Base-by-base conservation (phyloP, 2,888 invertebrate species). In the Plemyria rubiginata region DNA sequence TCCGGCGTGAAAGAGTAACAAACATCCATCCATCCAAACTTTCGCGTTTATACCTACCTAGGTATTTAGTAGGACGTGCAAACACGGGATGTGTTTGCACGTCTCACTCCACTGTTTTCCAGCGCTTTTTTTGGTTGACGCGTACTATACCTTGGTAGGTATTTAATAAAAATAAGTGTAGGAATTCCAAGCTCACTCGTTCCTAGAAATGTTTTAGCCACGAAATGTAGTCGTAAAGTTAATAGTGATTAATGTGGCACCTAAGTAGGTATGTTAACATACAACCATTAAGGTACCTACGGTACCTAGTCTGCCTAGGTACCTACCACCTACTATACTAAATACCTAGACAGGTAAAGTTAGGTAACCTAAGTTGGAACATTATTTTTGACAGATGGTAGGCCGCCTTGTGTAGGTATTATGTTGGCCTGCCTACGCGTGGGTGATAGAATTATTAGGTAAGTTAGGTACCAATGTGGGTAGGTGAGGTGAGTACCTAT, bases 381-480 rank as follows among this genome's bases (percentile, higher is more conserved):
- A 62, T 65, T 65, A 65, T 62, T 62, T 67, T 22, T 62, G 62
- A 60, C 65, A 65, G 58, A 54, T 60, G 57, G 62, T 50, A 57
- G 16, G 46, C 12, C 1, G 6, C 5, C 13, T n/a, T n/a, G n/a
- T 45, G n/a, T 52, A 64, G 54, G 54, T 62, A 60, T 65, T 59
- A 62, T 60, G 60, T 64, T 54, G 53, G 53, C 16, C 55, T 46
- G 56, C 60, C 54, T 59, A 46, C 11, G 65, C 60, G 70, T 68
- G 59, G 70, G 68, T 46, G 66, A 45, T 53, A 55, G 60, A 62
- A 62, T 60, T 68, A 62, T 51, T n/a, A n/a, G n/a, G n/a, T n/a
- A n/a, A n/a, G n/a, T n/a, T n/a, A n/a, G n/a, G n/a, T n/a, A n/a
- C n/a, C n/a, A 22, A 22, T 15, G 11, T 43, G 15, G 43, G 15